A percentile compares a stretch with the other conserved stretches of the same genome.
phyloP scores from a whole-genome alignment of 2,797 vertebrate genomes.

The Crocidura indochinensis region DNA sequence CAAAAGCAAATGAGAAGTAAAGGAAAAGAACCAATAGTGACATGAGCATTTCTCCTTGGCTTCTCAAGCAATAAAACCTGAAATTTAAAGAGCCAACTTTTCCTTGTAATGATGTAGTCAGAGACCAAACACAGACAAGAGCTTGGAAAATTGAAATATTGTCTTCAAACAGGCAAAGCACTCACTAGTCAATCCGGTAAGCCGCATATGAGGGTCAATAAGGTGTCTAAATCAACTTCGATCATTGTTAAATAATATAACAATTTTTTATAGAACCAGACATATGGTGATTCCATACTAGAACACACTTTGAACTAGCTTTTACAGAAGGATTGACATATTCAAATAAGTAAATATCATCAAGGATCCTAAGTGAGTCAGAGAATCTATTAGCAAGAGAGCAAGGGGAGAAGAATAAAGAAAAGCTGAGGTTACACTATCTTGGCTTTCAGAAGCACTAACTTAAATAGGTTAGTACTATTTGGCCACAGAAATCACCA shows the following conservation, averaged over 20 bases:
- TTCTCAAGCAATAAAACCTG: conserved; percentile 65
- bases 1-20: neutral
- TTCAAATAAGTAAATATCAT: neutral
- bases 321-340: neutral
- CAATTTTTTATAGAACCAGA: conserved; percentile 65
- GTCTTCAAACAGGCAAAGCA: conserved; percentile 62
- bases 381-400: neutral
- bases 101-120: conserved; percentile 36
- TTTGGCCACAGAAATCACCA: neutral
- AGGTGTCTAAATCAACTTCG: conserved; percentile 55
- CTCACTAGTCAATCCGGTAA: conserved; percentile 16
- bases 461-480: neutral
- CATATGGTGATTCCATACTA: conserved; percentile 27
- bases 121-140: neutral
- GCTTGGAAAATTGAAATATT: conserved; percentile 32
- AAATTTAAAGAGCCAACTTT: conserved; percentile 38
- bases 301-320: conserved; percentile 11
- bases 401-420: neutral
- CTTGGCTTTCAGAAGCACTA: neutral
- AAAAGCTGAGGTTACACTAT: neutral
- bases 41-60: conserved; percentile 23
- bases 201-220: conserved; percentile 45
- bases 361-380: neutral
- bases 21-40: neutral
- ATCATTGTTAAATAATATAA: conserved; percentile 54